Evolutionary conservation across 2,888 invertebrate genomes (phyloP).

Genomic region (Philonicus albiceps): DNA sequence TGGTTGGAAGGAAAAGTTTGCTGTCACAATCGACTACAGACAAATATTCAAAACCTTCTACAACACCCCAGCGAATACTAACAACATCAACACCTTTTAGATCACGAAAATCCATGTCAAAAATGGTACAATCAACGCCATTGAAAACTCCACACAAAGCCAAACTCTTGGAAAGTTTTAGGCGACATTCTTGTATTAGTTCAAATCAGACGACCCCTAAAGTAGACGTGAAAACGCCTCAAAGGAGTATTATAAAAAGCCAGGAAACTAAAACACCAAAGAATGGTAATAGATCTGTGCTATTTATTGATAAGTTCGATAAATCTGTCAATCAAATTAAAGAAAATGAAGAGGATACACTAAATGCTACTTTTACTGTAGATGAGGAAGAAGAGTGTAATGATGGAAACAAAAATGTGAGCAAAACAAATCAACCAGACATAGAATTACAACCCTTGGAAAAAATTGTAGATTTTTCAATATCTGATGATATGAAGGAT

Average conservation of each 20-base stretch:
- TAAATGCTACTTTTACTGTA: conserved; percentile 13
- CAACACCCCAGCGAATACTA: neutral
- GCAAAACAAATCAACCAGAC: neutral
- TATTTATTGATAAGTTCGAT: neutral
- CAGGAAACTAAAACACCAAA: neutral
- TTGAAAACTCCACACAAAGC: neutral
- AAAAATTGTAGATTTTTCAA: neutral
- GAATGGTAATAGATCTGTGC: neutral
- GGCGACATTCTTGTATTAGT: neutral
- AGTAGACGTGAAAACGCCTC: neutral
- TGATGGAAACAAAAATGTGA: neutral
- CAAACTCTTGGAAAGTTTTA: neutral
- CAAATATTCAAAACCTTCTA: neutral
- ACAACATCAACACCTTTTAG: neutral
- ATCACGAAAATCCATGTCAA: neutral
- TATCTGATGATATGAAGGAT: neutral
- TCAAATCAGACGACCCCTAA: neutral
- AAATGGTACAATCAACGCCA: neutral
- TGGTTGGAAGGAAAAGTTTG: neutral
- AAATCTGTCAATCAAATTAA: neutral
- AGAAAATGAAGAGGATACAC: neutral
- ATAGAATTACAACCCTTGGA: neutral
- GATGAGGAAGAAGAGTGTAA: neutral
- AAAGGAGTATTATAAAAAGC: neutral
- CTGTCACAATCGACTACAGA: neutral